Conservation (phyloP, 2,797 vertebrate species). For the Paramormyrops hopkinsi region DNA sequence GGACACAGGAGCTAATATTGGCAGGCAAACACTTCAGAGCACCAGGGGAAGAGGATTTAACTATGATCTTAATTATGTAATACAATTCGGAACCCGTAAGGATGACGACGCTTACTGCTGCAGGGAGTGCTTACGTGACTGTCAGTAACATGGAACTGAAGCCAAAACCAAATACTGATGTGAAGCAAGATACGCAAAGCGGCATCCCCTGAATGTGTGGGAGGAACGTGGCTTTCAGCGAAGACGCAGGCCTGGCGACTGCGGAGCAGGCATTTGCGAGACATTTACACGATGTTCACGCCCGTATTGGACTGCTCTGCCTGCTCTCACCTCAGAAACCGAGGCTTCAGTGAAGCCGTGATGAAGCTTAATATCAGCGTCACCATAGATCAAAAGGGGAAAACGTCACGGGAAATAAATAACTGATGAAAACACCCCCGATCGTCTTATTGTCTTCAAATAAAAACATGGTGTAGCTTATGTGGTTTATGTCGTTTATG, state of each 20-base stretch:
- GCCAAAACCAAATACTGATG: neutral
- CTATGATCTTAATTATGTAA: slow-evolving; percentile 9
- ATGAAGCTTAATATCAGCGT: neutral
- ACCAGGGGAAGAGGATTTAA: slow-evolving; percentile 2
- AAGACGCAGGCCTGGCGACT: neutral
- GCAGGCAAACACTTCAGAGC: neutral
- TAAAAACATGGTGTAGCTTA: neutral
- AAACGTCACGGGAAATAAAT: neutral
- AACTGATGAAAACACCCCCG: neutral
- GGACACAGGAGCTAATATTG: neutral
- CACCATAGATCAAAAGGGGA: neutral
- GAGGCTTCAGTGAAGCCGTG: neutral
- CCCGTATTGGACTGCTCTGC: neutral
- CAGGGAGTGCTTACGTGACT: neutral
- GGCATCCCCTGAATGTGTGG: neutral
- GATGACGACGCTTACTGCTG: neutral
- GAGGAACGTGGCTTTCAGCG: neutral
- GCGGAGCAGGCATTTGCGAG: neutral
- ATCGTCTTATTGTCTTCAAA: neutral
- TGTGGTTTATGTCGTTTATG: too few relatives aligned
- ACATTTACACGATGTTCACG: neutral
- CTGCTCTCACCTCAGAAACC: neutral
- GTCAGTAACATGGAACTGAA: neutral
- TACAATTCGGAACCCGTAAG: neutral
- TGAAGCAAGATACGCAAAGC: neutral